Evolutionary conservation across 2,888 invertebrate genomes (phyloP), one percentile per base, ranked within the genome.

Genomic region (Ceraclea dissimilis): DNA sequence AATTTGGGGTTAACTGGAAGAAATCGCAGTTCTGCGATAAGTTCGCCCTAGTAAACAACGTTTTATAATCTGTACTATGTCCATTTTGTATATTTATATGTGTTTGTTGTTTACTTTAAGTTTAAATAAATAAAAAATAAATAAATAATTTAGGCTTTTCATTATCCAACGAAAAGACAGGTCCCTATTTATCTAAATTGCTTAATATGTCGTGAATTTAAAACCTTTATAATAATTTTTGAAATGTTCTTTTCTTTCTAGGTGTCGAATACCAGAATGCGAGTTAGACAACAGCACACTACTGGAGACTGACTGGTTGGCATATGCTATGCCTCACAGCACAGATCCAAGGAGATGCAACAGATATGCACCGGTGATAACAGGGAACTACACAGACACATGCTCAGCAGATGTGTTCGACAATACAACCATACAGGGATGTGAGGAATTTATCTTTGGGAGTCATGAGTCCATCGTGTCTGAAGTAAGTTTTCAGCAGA

Each of bases 251-350:
- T 16, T 46, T 46, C 11, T 46, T 67, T 68, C 16, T 68, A 78
- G 78, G 66, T 78, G 77, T 62, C 60, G 63, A 46, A 74, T 78
- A 1, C 75, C 76, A 54, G 71, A 75, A 65, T 77, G 77, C 66
- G 77, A 77, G 62, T 60, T 0, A 52, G 63, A 5, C 70, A 74
- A 0, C 68, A 69, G 1, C 57, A 64, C 57, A 69, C 21, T 66
- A 61, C 59, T 55, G 18, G 63, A 72, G 1, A 66, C 67, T 44
- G 67, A 58, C 2, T 77, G 77, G 77, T 70, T 70, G 1, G 26
- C 62, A 2, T 72, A 71, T 70, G 72, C 75, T 19, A 67, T 73
- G 22, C 74, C 74, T 4, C 69, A 68, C 57, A 61, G 59, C 56
- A 61, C 2, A 68, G 65, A 1, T 68, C 67, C 60, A 1, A 31